Conservation (phyloP, 1,140 invertebrate species). For the Saccostrea cuccullata region DNA sequence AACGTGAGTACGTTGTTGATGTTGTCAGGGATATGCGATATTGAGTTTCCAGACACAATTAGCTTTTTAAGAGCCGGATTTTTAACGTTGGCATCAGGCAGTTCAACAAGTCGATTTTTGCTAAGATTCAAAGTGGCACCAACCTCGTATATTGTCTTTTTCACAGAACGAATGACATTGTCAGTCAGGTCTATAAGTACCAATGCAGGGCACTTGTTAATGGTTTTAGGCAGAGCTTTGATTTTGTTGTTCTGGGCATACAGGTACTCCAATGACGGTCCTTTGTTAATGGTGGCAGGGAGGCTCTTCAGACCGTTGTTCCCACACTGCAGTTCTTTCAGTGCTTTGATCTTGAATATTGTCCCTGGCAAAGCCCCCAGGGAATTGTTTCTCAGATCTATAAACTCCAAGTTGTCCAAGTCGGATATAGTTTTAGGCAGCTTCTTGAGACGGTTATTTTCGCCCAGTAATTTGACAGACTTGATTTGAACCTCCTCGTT, state of each 20-base stretch:
- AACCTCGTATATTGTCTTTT: constrained; percentile 74
- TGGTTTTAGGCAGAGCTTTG: constrained; percentile 70
- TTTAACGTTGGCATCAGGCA: constrained; percentile 72
- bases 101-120: constrained; percentile 71
- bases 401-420: constrained; percentile 62
- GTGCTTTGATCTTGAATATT: constrained; percentile 67
- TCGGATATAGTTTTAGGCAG: constrained; percentile 70
- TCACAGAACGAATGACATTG: constrained; percentile 71
- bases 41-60: constrained; percentile 71
- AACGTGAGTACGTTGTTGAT: constrained; percentile 71
- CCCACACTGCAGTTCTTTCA: constrained; percentile 65
- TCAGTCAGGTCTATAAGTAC: constrained; percentile 66
- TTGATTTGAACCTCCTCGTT: constrained; percentile 74
- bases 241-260: constrained; percentile 72
- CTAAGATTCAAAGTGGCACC: constrained; percentile 68
- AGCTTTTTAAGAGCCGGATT: constrained; percentile 67
- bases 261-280: constrained; percentile 60
- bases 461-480: constrained; percentile 63
- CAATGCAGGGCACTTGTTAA: constrained; percentile 70
- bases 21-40: constrained; percentile 68
- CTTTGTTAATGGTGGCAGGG: constrained; percentile 72
- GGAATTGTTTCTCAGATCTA: constrained; percentile 70
- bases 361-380: constrained; percentile 68
- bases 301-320: constrained; percentile 70
- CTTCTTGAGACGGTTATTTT: constrained; percentile 75